phyloP scores from a whole-genome alignment of 2,797 vertebrate species.

The Podarcis lilfordi region DNA sequence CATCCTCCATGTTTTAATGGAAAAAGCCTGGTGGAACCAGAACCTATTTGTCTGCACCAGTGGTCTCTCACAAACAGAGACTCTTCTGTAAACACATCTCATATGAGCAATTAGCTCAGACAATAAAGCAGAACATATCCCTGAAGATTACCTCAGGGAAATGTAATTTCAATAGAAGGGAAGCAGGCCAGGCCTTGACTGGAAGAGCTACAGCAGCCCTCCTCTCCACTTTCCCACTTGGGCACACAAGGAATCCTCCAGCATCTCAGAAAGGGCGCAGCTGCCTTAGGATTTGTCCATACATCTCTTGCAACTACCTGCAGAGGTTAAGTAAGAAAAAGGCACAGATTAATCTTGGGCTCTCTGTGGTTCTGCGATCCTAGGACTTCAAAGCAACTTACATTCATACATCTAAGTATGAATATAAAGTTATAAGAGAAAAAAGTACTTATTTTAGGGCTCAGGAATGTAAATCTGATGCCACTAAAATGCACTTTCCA shows the following conservation, averaged over 20 bases:
- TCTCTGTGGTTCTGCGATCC: slow-evolving; percentile 34
- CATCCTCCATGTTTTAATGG: slow-evolving; percentile 58
- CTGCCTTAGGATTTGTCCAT: rapidly evolving
- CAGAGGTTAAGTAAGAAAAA: neutral
- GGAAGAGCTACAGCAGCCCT: neutral
- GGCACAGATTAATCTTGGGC: neutral
- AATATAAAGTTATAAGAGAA: neutral
- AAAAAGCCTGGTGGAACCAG: slow-evolving; percentile 64
- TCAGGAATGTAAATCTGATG: slow-evolving; percentile 44
- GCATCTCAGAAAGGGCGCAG: neutral
- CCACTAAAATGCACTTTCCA: slow-evolving; percentile 52
- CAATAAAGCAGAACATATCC: slow-evolving; percentile 41
- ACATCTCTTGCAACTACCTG: neutral
- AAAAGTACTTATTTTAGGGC: slow-evolving; percentile 65
- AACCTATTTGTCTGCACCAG: slow-evolving; percentile 63
- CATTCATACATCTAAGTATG: neutral
- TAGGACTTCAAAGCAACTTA: neutral
- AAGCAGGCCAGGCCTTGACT: slow-evolving; percentile 6
- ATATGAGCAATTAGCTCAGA: slow-evolving; percentile 57
- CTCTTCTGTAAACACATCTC: slow-evolving; percentile 64
- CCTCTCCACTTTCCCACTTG: neutral
- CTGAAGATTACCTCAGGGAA: neutral
- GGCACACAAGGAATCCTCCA: slow-evolving; percentile 5
- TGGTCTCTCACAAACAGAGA: slow-evolving; percentile 48
- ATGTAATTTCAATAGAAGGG: neutral